phyloP scores from a whole-genome alignment of 2,113 vertebrate species.

The Pseudorectes ferrugineus region DNA sequence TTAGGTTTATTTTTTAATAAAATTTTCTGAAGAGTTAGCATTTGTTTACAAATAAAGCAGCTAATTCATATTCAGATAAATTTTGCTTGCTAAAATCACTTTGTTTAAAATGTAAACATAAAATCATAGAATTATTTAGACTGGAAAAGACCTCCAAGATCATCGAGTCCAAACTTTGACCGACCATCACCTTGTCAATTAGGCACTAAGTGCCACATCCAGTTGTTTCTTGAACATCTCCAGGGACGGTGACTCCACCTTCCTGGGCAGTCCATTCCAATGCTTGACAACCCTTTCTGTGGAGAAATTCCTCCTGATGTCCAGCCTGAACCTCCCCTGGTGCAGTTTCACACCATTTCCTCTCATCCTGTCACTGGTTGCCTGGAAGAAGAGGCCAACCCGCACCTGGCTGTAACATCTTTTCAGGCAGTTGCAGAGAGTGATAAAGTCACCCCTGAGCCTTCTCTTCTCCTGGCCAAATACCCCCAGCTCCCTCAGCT shows the following conservation, averaged over 20 bases:
- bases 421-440: background rate
- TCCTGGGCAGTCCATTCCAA: too few species aligned
- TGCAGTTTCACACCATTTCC: background rate
- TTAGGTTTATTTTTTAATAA: background rate
- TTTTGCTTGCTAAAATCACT: background rate
- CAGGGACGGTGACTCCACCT: background rate
- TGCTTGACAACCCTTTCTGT: background rate
- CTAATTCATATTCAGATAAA: background rate
- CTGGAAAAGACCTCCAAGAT: background rate
- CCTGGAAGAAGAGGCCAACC: background rate
- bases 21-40: background rate
- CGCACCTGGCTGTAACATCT: fast-evolving
- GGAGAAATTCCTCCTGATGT: background rate
- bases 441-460: too few species aligned
- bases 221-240: background rate
- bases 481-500: background rate
- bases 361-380: background rate
- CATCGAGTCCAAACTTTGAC: background rate
- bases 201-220: background rate
- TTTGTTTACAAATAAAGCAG: background rate
- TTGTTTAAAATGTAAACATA: background rate
- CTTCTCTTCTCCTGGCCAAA: background rate
- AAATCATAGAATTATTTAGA: background rate
- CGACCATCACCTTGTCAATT: fast-evolving
- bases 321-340: background rate